Evolutionary conservation across 2,888 invertebrate species (phyloP).

Genomic region (Spicauda simplicius): DNA sequence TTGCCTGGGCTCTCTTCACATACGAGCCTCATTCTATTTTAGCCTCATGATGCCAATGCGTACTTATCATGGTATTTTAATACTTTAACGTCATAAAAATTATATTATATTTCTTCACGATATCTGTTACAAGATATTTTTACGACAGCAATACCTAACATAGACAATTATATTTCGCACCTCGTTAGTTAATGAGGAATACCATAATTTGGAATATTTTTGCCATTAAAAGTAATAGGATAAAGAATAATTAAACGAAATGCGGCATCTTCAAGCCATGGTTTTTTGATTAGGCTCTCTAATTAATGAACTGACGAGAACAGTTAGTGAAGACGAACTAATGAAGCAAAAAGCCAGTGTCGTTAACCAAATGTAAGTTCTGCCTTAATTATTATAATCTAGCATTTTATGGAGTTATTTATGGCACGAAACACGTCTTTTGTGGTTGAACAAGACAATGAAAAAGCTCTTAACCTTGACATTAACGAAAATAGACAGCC

Average conservation of each 20-base stretch:
- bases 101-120: no score
- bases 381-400: constrained; percentile 29
- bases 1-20: no score
- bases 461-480: constrained; percentile 31
- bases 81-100: no score
- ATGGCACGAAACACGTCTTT: constrained; percentile 24
- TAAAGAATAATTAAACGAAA: constrained; percentile 23
- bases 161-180: not conserved
- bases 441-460: constrained; percentile 23
- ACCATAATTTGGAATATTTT: constrained; percentile 22
- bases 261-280: constrained; percentile 11
- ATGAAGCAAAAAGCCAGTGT: constrained; percentile 29
- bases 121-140: no score
- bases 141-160: not conserved
- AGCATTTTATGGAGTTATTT: constrained; percentile 29
- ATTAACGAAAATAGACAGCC: constrained; percentile 29
- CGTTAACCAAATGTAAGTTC: constrained; percentile 24
- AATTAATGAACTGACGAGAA: constrained; percentile 27
- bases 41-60: no score
- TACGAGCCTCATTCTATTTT: no score
- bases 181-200: not conserved
- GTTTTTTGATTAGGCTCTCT: constrained; percentile 25
- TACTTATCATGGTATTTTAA: no score
- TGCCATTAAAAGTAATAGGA: constrained; percentile 19
- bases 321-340: constrained; percentile 12